Conservation (phyloP, 2,113 vertebrate genomes). For the Semicossyphus pulcher region DNA sequence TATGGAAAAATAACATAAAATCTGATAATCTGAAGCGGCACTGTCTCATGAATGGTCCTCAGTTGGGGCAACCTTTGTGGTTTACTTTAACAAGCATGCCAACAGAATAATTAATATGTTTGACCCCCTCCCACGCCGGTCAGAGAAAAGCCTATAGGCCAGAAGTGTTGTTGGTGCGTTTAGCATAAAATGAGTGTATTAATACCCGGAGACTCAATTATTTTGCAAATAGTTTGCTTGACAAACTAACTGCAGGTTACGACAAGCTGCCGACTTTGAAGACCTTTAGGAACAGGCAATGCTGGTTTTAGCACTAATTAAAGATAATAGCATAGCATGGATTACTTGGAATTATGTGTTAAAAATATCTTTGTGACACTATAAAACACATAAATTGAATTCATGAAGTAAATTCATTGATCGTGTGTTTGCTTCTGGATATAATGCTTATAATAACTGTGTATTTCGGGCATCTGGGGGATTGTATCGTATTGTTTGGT, state of each 20-base stretch:
- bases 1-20: constrained; percentile 23
- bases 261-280: constrained; percentile 56
- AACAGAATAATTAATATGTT: constrained; percentile 68
- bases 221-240: constrained; percentile 73
- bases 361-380: constrained; percentile 22
- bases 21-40: constrained; percentile 34
- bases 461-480: background rate
- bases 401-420: background rate
- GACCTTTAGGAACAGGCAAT: constrained; percentile 55
- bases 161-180: constrained; percentile 67
- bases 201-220: constrained; percentile 77
- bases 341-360: constrained; percentile 44
- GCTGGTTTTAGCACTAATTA: constrained; percentile 47
- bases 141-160: constrained; percentile 68
- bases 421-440: background rate
- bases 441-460: background rate
- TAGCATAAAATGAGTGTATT: constrained; percentile 73
- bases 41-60: constrained; percentile 37
- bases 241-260: constrained; percentile 70
- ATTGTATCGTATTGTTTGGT: too few species aligned
- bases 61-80: constrained; percentile 51
- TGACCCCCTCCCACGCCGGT: constrained; percentile 71
- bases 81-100: constrained; percentile 62
- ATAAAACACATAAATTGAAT: background rate
- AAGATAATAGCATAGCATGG: constrained; percentile 27